phyloP scores from a whole-genome alignment of 1,140 invertebrate genomes.

The Drosophila ficusphila region DNA sequence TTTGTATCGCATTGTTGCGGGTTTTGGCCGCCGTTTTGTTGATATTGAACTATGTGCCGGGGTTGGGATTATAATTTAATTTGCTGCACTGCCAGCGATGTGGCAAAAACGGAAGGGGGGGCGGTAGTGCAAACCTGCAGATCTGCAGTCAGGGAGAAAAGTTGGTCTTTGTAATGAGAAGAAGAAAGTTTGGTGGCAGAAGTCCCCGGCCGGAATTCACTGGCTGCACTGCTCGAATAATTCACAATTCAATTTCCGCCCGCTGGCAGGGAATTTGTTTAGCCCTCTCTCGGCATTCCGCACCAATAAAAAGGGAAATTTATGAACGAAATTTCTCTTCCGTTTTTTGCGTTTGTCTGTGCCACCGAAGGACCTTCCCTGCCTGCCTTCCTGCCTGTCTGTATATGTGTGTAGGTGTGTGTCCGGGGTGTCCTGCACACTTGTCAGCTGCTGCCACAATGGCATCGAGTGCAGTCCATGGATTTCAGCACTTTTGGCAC shows the following conservation, averaged over 20 bases:
- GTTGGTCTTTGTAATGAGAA: slow-evolving; percentile 61
- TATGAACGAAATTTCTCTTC: slow-evolving; percentile 60
- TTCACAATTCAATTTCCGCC: slow-evolving; percentile 79
- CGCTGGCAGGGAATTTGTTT: slow-evolving; percentile 72
- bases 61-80: slow-evolving; percentile 66
- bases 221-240: slow-evolving; percentile 70
- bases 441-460: slow-evolving; percentile 74
- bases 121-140: not conserved
- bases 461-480: slow-evolving; percentile 69
- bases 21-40: slow-evolving; percentile 31
- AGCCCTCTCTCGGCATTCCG: slow-evolving; percentile 19
- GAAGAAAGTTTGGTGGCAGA: slow-evolving; percentile 19
- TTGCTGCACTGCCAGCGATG: slow-evolving; percentile 48
- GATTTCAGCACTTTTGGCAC: slow-evolving; percentile 61
- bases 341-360: slow-evolving; percentile 20
- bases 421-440: slow-evolving; percentile 45
- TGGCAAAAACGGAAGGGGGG: too few relatives aligned
- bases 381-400: too few relatives aligned
- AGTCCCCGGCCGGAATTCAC: slow-evolving; percentile 63
- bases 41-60: slow-evolving; percentile 17
- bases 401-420: not conserved
- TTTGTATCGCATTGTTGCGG: slow-evolving; percentile 55
- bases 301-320: slow-evolving; percentile 66
- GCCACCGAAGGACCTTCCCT: slow-evolving; percentile 18
- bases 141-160: slow-evolving; percentile 32